Evolutionary conservation across 2,797 vertebrate genomes (phyloP).

Genomic region (Hydrocynus forskahlii): DNA sequence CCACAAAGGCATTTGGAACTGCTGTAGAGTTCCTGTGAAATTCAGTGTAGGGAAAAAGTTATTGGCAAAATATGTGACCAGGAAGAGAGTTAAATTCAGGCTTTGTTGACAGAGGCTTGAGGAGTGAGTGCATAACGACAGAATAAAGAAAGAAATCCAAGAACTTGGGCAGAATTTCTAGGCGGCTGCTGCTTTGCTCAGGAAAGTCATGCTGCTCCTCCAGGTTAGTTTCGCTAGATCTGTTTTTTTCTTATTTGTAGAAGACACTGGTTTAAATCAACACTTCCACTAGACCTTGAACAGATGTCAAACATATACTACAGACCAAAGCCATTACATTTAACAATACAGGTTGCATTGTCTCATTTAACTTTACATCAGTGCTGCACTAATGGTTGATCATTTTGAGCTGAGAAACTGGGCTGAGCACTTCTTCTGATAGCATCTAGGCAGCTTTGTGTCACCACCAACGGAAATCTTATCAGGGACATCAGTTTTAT

Average conservation of each 20-base stretch:
- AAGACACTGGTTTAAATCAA: neutral
- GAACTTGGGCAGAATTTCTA: neutral
- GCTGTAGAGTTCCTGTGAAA: neutral
- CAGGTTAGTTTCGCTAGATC: too few species aligned
- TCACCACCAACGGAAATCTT: conserved; percentile 39
- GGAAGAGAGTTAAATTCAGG: neutral
- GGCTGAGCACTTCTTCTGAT: conserved; percentile 40
- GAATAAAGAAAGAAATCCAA: too few species aligned
- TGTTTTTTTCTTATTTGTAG: too few species aligned
- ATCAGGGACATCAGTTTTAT: conserved; percentile 39
- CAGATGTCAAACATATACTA: neutral
- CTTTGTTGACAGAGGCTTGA: neutral
- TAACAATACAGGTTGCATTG: neutral
- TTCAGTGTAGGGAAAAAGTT: neutral
- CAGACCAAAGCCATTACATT: neutral
- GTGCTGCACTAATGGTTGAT: conserved; percentile 25
- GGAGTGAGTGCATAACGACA: neutral
- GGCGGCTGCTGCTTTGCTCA: too few species aligned
- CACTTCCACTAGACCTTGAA: neutral
- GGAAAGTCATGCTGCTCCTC: too few species aligned
- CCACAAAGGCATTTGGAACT: neutral
- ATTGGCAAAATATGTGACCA: neutral
- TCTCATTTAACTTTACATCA: neutral
- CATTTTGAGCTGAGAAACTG: conserved; percentile 36
- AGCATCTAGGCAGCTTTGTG: neutral